A percentile compares a stretch with the other conserved stretches of the same genome.
Evolutionary conservation across 1,140 invertebrate species (phyloP).

Genomic region (Bombus terrestris): DNA sequence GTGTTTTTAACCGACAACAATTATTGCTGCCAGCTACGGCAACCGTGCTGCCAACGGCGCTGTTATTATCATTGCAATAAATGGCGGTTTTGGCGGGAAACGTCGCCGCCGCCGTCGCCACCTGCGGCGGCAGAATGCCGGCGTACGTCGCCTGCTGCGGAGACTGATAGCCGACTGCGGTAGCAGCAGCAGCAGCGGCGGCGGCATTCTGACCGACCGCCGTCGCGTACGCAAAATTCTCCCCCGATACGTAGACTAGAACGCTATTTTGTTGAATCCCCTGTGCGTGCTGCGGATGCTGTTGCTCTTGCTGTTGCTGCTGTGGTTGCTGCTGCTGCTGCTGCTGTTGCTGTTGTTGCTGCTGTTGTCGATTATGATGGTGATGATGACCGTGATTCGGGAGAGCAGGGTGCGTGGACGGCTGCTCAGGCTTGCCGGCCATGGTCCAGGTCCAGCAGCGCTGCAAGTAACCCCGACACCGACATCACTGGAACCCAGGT

Average conservation of each 20-base stretch:
- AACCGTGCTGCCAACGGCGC: constrained; percentile 31
- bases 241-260: constrained; percentile 81
- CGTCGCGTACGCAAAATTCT: constrained; percentile 80
- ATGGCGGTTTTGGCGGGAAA: constrained; percentile 71
- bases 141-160: constrained; percentile 69
- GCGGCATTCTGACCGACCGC: constrained; percentile 79
- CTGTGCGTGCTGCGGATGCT: constrained; percentile 52
- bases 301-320: constrained; percentile 36
- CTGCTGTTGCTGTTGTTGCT: constrained; percentile 37
- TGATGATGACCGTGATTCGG: constrained; percentile 78
- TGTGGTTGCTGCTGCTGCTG: constrained; percentile 44
- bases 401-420: constrained; percentile 79
- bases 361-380: constrained; percentile 62
- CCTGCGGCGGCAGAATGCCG: constrained; percentile 68
- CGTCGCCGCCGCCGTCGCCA: constrained; percentile 69
- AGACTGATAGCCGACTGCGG: constrained; percentile 65
- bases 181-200: constrained; percentile 68
- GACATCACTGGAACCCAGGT: constrained; percentile 82
- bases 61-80: constrained; percentile 54
- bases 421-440: constrained; percentile 83
- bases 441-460: constrained; percentile 83
- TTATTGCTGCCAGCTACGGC: neutral
- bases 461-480: constrained; percentile 80
- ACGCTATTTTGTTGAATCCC: constrained; percentile 77
- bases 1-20: constrained; percentile 60